Percentiles rank a stretch among this genome's conserved stretches.
These are phyloP conservation scores for Diarsia rubi DNA, from an alignment of 2,888 invertebrate genomes.

Conservation along the genomic window DNA sequence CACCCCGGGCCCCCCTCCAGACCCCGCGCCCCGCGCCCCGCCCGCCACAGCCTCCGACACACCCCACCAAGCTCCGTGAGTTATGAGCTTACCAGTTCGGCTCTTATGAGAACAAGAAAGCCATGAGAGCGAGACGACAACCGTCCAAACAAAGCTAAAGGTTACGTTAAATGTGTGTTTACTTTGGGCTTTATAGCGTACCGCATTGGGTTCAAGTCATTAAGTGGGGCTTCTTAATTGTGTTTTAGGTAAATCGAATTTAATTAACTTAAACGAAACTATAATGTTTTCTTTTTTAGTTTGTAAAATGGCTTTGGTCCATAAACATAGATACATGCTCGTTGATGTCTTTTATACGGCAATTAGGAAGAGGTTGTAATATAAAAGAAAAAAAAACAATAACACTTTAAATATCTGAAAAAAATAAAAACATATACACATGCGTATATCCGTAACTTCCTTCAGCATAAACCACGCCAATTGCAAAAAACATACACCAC, in stretches of 20 bases:
- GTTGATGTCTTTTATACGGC: constrained; percentile 57
- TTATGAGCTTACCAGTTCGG: constrained; percentile 83
- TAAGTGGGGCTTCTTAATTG: constrained; percentile 18
- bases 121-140: constrained; percentile 75
- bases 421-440: not conserved
- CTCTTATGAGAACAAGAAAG: constrained; percentile 76
- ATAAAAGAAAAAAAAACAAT: not conserved
- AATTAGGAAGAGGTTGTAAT: not conserved
- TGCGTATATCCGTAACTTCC: too few relatives aligned
- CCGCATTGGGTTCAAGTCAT: constrained; percentile 43
- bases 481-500: not conserved
- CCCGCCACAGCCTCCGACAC: constrained; percentile 84
- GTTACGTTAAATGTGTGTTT: constrained; percentile 76
- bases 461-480: not conserved
- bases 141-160: constrained; percentile 71
- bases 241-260: constrained; percentile 20
- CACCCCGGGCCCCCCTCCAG: constrained; percentile 75
- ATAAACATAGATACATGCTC: not conserved
- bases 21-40: constrained; percentile 68
- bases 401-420: not conserved
- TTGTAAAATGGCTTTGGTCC: not conserved
- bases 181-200: constrained; percentile 63
- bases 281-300: not conserved
- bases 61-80: constrained; percentile 82
- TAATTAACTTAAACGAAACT: not conserved